Conservation (phyloP, 92 coral and sea anemone genomes). For the Meandrina meandrites region DNA sequence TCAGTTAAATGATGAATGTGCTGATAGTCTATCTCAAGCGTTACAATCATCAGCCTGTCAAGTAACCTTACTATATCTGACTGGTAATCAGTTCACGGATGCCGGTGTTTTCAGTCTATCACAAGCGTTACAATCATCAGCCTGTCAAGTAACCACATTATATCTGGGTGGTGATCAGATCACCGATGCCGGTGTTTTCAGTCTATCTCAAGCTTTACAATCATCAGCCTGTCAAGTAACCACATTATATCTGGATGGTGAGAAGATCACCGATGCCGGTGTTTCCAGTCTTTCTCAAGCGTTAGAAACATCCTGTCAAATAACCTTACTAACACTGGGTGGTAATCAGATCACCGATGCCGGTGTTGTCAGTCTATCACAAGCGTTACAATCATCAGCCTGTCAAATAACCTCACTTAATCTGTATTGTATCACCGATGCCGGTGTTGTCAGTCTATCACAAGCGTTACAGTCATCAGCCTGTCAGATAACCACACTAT, state of each 20-base stretch:
- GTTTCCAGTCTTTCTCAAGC: no score
- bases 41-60: neutral
- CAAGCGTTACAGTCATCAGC: slow-evolving; percentile 1
- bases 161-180: no score
- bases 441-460: slow-evolving; percentile 8
- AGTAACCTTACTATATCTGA: neutral
- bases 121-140: neutral
- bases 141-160: neutral
- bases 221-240: neutral
- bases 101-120: neutral
- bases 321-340: no score
- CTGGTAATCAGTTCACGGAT: neutral
- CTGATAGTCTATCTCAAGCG: neutral
- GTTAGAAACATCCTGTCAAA: no score
- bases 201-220: no score
- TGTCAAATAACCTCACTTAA: no score
- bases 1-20: neutral
- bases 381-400: no score
- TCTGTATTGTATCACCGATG: neutral
- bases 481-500: slow-evolving; percentile 8
- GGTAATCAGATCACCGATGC: no score
- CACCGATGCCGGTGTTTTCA: no score
- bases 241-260: neutral
- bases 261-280: no score
- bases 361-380: no score